Evolutionary conservation across 1,140 invertebrate species (phyloP).

Genomic region (Platyscapa corneri): DNA sequence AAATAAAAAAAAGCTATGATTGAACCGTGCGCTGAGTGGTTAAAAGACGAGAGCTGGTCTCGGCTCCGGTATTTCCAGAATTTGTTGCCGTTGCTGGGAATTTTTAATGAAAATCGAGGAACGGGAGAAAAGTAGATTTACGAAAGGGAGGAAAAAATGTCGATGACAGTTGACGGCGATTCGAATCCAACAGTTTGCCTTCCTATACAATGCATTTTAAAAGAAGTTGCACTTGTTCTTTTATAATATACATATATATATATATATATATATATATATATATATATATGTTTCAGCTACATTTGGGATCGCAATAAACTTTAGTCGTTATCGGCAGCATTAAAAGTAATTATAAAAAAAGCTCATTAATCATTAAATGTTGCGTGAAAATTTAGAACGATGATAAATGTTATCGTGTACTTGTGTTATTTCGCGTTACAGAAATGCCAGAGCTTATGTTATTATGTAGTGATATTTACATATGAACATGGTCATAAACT

Average conservation of each 20-base stretch:
- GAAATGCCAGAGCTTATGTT: too few species aligned
- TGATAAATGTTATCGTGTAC: too few species aligned
- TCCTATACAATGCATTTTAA: too few species aligned
- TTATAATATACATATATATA: too few species aligned
- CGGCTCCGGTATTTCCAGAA: background rate
- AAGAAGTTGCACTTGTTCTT: too few species aligned
- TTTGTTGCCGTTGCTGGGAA: background rate
- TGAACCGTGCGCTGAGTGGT: background rate
- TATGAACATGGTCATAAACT: too few species aligned
- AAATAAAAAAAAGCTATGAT: constrained; percentile 1
- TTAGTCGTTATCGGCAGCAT: background rate
- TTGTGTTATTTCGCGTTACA: too few species aligned
- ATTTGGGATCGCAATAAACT: background rate
- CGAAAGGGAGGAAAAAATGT: background rate
- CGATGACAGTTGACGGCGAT: background rate
- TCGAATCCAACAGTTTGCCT: background rate
- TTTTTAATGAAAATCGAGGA: constrained; percentile 1
- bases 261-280: too few species aligned
- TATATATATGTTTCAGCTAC: too few species aligned
- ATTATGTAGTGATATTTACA: too few species aligned
- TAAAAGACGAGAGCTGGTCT: background rate
- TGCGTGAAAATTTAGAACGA: background rate
- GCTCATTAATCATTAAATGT: constrained; percentile 1
- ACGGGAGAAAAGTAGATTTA: background rate
- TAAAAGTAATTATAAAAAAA: background rate